A percentile compares a stretch with the other conserved stretches of the same genome.
Conservation (phyloP, 2,797 vertebrate genomes). For the Okamejei kenojei region DNA sequence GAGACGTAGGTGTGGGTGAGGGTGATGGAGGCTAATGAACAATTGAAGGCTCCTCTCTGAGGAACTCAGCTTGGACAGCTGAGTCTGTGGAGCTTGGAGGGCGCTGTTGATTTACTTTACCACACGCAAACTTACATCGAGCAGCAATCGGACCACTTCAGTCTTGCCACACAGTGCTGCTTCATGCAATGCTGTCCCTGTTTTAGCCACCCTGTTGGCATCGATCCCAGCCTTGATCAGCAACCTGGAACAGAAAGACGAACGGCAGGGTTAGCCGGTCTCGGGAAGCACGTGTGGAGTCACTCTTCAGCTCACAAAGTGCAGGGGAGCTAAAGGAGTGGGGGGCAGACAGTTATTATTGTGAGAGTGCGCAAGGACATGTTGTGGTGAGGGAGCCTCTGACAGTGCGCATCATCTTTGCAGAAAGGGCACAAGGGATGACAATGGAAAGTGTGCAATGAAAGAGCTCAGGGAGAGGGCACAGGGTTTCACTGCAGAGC, state of each 20-base stretch:
- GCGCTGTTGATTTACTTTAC: not conserved
- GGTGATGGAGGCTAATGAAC: no score
- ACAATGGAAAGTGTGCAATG: no score
- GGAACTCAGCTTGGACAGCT: not conserved
- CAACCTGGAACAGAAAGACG: constrained; percentile 58
- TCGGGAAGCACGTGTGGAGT: not conserved
- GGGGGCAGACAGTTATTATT: not conserved
- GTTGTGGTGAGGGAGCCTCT: not conserved
- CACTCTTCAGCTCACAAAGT: not conserved
- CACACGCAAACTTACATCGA: constrained; percentile 67
- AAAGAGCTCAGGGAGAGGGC: no score
- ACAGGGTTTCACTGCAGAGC: no score
- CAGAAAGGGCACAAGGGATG: not conserved
- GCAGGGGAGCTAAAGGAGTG: not conserved
- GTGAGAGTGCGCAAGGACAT: constrained; percentile 36
- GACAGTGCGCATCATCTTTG: not conserved
- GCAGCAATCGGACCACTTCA: constrained; percentile 81
- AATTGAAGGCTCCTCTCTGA: not conserved
- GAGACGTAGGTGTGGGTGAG: not conserved
- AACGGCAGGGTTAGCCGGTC: not conserved
- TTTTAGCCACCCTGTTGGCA: constrained; percentile 87
- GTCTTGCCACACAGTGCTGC: constrained; percentile 87
- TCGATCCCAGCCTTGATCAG: constrained; percentile 85
- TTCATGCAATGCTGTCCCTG: constrained; percentile 84
- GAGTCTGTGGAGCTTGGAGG: not conserved